A percentile compares a stretch with the other conserved stretches of the same genome.
These are phyloP conservation scores for Aviceda subcristata DNA, from an alignment of 2,113 vertebrate genomes.

Conservation along the genomic window DNA sequence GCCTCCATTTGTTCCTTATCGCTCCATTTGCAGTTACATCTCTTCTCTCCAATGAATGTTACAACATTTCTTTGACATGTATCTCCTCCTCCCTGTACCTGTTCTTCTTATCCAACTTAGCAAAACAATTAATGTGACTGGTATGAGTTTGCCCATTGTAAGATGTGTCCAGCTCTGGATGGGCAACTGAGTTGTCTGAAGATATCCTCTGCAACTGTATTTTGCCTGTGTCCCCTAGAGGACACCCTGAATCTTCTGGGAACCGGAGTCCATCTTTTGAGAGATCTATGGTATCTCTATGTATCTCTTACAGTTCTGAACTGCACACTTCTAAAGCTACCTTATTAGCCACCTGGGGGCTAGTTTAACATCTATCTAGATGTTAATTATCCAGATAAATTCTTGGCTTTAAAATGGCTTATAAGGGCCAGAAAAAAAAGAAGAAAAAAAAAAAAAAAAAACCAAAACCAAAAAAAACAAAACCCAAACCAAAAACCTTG, in stretches of 20 bases:
- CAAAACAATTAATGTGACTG: neutral
- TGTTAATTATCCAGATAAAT: neutral
- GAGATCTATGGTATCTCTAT: neutral
- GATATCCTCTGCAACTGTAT: neutral
- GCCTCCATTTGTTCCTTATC: neutral
- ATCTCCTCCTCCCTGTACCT: neutral
- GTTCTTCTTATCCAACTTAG: neutral
- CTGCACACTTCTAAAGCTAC: neutral
- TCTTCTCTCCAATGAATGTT: neutral
- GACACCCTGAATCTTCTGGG: neutral
- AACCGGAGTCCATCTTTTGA: neutral
- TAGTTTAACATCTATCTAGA: neutral
- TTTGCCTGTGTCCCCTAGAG: neutral
- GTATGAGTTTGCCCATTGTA: neutral
- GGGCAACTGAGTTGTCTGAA: neutral
- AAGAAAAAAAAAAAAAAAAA: fast-evolving
- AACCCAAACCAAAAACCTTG: no score
- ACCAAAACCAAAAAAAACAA: no score
- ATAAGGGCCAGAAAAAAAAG: neutral
- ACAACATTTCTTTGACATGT: neutral
- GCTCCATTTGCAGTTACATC: neutral
- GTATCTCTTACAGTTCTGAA: neutral
- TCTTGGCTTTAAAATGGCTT: neutral
- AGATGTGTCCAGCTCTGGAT: neutral
- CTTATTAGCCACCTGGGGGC: neutral